Base-by-base conservation (phyloP, 2,888 invertebrate species). In the Amorpha juglandis region DNA sequence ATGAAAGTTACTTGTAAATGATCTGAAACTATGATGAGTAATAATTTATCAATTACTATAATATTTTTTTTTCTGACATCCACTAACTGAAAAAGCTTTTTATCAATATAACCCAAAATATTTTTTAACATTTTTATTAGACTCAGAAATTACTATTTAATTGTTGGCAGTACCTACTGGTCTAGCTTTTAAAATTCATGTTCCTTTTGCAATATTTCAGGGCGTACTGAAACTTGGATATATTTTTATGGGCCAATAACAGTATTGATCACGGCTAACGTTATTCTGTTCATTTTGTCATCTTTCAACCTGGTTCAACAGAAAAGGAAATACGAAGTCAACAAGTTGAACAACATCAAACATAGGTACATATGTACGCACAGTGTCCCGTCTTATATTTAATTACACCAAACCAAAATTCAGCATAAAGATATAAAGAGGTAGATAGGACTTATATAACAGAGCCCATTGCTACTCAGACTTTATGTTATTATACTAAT, bases 241-340 rank as follows among this genome's bases (percentile, higher is more conserved):
- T 96, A 95, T 82, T 95, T 96, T 81, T 96, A 96, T 77, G 95
- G 95, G 0, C 96, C 96, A 0, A 91, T 96, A n/a, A 89, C 94
- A 0, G 69, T 94, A 35, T 83, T 96, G 8, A 83, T 96, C 45
- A 71, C 89, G 0, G 72, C 93, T 11, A 96, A 96, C 76, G 79
- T 95, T 0, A 62, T 94, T 0, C 93, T 95, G 68, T 95, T 96
- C 73, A 75, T 94, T 0, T 83, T 95, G 74, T 95, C 96, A 0
- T 94, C 94, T 0, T 88, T 89, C 71, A 86, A 85, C 47, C 87
- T 96, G 62, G 95, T 95, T 95, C 89, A 80, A 66, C 91, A 94
- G 62, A 93, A 91, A 14, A 90, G 86, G 68, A 91, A 93, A 71
- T 93, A 93, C 67, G 93, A 91, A 76, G 92, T 93, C 27, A 92